Evolutionary conservation across 92 coral and sea anemone genomes (phyloP), one percentile per base, ranked within the genome.

Genomic region (Heteractis magnifica): DNA sequence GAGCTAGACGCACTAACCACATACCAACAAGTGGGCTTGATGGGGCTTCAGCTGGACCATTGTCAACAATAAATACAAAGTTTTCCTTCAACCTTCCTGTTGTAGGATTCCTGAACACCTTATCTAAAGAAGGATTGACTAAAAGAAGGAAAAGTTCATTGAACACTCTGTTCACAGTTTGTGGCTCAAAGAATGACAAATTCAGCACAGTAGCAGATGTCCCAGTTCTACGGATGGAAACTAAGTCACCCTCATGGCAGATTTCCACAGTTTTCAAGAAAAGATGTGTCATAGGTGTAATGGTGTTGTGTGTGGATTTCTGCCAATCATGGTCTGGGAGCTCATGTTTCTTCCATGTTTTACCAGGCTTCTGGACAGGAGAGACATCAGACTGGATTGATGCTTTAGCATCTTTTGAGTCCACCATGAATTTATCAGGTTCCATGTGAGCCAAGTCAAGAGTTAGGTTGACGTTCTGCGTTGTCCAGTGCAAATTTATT

Each of bases 341-440:
- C 50, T 79, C 74, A 19, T 56, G 70, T 53, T 85, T 83, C 70
- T 68, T 77, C 26, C 79, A 85, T 8, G 79, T 76, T 58, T 77
- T 62, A 21, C 84, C 84, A 1, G 84, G 84, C 79, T 83, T 90
- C 75, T 93, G 97, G 49, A 93, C 90, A 1, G 91, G 90, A 71
- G 92, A 86, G 9, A 93, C 89, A 70, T 93, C 91, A 8, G 92
- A 56, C 15, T 87, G 82, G 50, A 90, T 78, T 56, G 83, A 76
- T 0, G 97, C 90, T 83, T 93, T 93, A 5, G 97, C 92, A 75
- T 93, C 97, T 64, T 93, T 89, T 3, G 90, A 92, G 81, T 92
- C 93, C 3, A 87, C 89, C 84, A 92, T 41, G 51, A 87, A 51
- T 51, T 53, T 75, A 77, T 83, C 71, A n/a, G 89, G 87, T 12